Evolutionary conservation across 2,888 invertebrate genomes (phyloP).

Genomic region (Eupithecia inturbata): DNA sequence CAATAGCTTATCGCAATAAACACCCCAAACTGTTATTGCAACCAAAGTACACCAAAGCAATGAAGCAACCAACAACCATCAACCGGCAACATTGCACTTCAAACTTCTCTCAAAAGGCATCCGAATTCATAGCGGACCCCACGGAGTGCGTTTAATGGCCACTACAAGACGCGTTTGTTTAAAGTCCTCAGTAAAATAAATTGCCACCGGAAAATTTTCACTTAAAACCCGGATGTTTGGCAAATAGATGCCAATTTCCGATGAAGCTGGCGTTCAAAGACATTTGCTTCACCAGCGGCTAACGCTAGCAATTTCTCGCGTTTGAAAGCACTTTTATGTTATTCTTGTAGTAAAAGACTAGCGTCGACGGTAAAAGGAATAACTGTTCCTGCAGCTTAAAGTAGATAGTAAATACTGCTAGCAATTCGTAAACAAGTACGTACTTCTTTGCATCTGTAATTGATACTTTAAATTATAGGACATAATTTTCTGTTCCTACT

Average conservation of each 20-base stretch:
- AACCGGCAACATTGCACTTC: conserved; percentile 28
- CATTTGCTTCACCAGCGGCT: conserved; percentile 2
- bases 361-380: not conserved
- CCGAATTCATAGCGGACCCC: conserved; percentile 44
- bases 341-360: conserved; percentile 1
- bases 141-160: conserved; percentile 49
- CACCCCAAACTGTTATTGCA: no score
- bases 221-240: conserved; percentile 80
- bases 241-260: conserved; percentile 76
- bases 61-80: not conserved
- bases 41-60: no score
- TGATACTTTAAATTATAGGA: not conserved
- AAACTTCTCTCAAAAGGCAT: conserved; percentile 39
- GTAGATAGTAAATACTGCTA: not conserved
- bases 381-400: not conserved
- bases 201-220: conserved; percentile 82
- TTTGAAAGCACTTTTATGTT: not conserved
- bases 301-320: not conserved
- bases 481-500: not conserved
- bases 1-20: no score
- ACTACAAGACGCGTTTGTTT: conserved; percentile 53
- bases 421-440: not conserved
- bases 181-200: conserved; percentile 67
- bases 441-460: not conserved
- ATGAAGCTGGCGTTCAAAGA: conserved; percentile 30